A percentile compares a stretch with the other conserved stretches of the same genome.
phyloP scores from a whole-genome alignment of 2,888 invertebrate species.

The Macropis europaea region DNA sequence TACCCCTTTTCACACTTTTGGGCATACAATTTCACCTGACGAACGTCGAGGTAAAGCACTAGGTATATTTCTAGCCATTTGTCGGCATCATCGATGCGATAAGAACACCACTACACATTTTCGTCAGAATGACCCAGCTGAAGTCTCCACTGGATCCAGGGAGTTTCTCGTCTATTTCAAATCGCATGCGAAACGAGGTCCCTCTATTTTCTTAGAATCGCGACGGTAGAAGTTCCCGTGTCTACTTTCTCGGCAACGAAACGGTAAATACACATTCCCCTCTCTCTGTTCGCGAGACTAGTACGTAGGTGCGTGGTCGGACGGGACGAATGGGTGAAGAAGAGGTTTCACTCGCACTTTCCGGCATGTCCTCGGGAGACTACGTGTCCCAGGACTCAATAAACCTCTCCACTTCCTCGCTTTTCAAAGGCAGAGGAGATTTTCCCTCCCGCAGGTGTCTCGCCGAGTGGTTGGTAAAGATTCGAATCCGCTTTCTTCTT shows the following conservation, averaged over 20 bases:
- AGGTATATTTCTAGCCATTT: not conserved
- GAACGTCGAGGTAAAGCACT: too few relatives aligned
- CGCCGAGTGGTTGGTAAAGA: constrained; percentile 67
- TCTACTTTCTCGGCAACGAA: constrained; percentile 48
- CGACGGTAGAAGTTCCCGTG: constrained; percentile 21
- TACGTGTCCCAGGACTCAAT: constrained; percentile 67
- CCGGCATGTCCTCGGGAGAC: constrained; percentile 64
- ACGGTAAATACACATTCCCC: constrained; percentile 58
- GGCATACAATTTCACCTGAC: too few relatives aligned
- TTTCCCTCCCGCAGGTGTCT: constrained; percentile 65
- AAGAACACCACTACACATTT: not conserved
- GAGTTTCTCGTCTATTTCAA: constrained; percentile 34
- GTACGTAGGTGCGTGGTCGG: constrained; percentile 23
- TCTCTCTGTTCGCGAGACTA: constrained; percentile 4
- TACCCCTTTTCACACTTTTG: too few relatives aligned
- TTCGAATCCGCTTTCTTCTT: constrained; percentile 65
- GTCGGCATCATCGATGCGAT: not conserved
- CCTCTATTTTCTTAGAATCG: constrained; percentile 47
- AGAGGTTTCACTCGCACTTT: constrained; percentile 66
- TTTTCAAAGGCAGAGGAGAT: constrained; percentile 64
- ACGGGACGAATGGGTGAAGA: constrained; percentile 32
- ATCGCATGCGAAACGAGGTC: constrained; percentile 38
- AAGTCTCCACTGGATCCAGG: not conserved
- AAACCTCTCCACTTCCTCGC: constrained; percentile 66
- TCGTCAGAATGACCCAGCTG: not conserved